Conservation (phyloP, 2,113 vertebrate species). For the Epinephelus fuscoguttatus region DNA sequence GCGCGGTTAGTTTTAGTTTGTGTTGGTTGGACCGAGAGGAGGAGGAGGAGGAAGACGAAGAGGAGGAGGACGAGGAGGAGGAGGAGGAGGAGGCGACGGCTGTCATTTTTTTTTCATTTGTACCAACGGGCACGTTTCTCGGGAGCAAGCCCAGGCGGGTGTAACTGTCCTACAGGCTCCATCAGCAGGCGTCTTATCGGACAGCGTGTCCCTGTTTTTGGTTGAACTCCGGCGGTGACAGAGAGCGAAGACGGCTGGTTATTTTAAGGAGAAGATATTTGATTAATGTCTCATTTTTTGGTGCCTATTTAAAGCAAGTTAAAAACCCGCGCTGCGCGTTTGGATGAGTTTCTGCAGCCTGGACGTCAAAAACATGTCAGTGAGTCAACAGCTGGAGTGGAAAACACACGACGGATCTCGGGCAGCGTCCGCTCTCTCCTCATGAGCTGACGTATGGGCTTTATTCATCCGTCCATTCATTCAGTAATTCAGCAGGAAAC, state of each 20-base stretch:
- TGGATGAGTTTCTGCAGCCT: conserved; percentile 17
- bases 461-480: conserved; percentile 37
- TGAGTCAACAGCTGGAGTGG: conserved; percentile 74
- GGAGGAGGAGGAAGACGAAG: conserved; percentile 67
- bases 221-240: conserved; percentile 11
- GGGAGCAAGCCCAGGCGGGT: conserved; percentile 63
- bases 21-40: conserved; percentile 77
- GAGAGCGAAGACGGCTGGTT: not conserved
- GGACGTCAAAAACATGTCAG: conserved; percentile 65
- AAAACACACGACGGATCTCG: conserved; percentile 65
- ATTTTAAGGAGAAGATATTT: not conserved
- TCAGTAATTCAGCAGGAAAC: conserved; percentile 30
- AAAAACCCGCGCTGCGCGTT: conserved; percentile 4
- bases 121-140: conserved; percentile 74
- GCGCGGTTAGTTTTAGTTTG: conserved; percentile 81
- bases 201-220: conserved; percentile 16
- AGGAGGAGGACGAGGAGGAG: conserved; percentile 49
- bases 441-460: conserved; percentile 51
- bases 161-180: conserved; percentile 50
- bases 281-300: conserved; percentile 13
- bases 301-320: conserved; percentile 23
- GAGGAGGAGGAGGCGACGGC: conserved; percentile 66
- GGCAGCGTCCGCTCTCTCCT: conserved; percentile 23
- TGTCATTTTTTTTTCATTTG: conserved; percentile 73
- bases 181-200: conserved; percentile 26